Base-by-base conservation (phyloP, 2,888 invertebrate genomes). In the Acheta domesticus region DNA sequence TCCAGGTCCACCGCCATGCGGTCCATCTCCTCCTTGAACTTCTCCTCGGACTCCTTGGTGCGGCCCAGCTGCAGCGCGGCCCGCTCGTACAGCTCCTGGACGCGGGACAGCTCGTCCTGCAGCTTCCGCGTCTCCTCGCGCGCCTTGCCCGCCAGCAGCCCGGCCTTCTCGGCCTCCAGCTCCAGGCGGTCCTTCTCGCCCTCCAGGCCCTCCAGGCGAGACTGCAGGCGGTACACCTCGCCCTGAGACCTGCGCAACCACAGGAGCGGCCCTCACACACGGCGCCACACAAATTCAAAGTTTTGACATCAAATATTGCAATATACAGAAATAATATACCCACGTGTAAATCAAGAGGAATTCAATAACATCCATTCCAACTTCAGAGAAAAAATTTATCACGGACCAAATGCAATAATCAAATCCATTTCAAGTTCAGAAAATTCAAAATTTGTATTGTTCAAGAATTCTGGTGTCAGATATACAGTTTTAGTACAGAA, bases 11-110 rank as follows among this genome's bases (percentile, higher is more conserved):
- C 91, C 83, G 91, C 88, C 83, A 94, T 86, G 83, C 94, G 89
- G 84, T 94, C 94, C 85, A 94, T 89, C 83, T 94, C 94, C 85
- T 94, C 94, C 84, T 96, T 95, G 49, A 94, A 93, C 86, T 96
- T 96, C 83, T 97, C 96, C 88, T 97, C 97, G 84, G 93, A 91
- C 87, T 97, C 97, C 86, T 96, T 96, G 79, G 94, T 93, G 83
- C 96, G 91, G 80, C 92, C 92, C 48, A 96, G 88, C 86, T 97
- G 96, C 83, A 96, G 89, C 16, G 94, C 93, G 20, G 95, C 93
- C 82, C 96, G 90, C 84, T 96, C 96, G 85, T 96, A 96, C 89
- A 95, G 92, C 88, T 97, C 96, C 86, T 96, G 96, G 79, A 96
- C 87, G 81, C 95, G 91, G 78, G 94, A 91, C 83, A 94, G 89